phyloP scores from a whole-genome alignment of 1,140 invertebrate genomes.

The Stegodyphus mimosarum region DNA sequence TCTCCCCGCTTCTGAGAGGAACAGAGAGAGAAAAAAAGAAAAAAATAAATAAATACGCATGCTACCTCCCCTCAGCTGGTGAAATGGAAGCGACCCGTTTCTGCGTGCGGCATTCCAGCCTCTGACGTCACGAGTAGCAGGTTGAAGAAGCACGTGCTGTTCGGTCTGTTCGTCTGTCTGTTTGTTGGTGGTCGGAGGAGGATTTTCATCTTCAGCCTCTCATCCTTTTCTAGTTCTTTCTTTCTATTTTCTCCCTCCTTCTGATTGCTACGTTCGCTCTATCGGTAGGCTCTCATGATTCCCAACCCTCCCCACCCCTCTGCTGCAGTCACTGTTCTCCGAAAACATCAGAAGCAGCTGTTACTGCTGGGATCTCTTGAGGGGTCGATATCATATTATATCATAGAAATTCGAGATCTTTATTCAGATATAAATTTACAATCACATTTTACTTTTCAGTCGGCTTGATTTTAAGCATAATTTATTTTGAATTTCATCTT shows the following conservation, averaged over 20 bases:
- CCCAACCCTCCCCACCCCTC: neutral
- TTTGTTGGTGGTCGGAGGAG: conserved; percentile 20
- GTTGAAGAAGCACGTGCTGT: conserved; percentile 1
- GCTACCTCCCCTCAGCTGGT: conserved; percentile 1
- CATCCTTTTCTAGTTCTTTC: neutral
- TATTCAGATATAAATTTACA: too few relatives aligned
- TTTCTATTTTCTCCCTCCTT: conserved; percentile 10
- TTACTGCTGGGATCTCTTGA: conserved; percentile 14
- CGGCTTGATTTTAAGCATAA: neutral
- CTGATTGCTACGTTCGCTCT: neutral
- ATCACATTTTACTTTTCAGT: neutral
- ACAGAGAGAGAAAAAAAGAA: too few relatives aligned
- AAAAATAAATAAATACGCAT: neutral
- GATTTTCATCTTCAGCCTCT: conserved; percentile 25
- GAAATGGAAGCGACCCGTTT: conserved; percentile 21
- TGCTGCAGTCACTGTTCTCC: conserved; percentile 16
- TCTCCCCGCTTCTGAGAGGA: too few relatives aligned
- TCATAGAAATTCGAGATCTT: too few relatives aligned
- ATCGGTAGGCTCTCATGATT: too few relatives aligned
- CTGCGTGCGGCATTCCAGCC: conserved; percentile 36
- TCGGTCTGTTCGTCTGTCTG: neutral
- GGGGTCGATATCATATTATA: neutral
- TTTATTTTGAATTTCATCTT: too few relatives aligned
- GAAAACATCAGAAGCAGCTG: conserved; percentile 48
- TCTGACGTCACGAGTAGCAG: conserved; percentile 38